These are phyloP conservation scores for Tachina lurida DNA, from an alignment of 2,888 invertebrate genomes.

Conservation along the genomic window DNA sequence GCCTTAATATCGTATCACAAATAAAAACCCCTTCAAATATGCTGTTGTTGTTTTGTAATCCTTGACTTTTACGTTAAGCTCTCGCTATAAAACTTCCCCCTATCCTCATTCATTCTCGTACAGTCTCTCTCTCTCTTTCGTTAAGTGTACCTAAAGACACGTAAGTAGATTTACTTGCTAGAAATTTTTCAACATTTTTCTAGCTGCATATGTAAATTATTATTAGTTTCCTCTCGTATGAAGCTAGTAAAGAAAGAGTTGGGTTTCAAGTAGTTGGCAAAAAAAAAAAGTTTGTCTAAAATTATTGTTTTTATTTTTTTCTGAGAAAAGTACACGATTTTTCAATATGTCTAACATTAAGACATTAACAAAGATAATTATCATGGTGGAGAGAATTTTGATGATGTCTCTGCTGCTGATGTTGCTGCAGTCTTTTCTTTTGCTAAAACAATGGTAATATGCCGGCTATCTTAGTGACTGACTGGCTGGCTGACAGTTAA, in stretches of 20 bases:
- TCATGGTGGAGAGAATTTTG: conserved; percentile 40
- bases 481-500: conserved; percentile 68
- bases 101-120: background rate
- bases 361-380: conserved; percentile 65
- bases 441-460: conserved; percentile 51
- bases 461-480: conserved; percentile 46
- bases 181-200: conserved; percentile 38
- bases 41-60: conserved; percentile 66
- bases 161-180: conserved; percentile 69
- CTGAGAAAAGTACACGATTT: conserved; percentile 56
- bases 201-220: conserved; percentile 58
- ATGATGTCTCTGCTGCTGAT: conserved; percentile 36
- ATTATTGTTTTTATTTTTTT: conserved; percentile 35
- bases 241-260: background rate
- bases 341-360: conserved; percentile 66
- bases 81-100: conserved; percentile 15
- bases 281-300: conserved; percentile 2
- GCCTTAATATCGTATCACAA: conserved; percentile 33
- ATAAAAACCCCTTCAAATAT: conserved; percentile 55
- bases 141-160: conserved; percentile 32
- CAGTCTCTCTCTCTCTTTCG: background rate
- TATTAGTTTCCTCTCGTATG: conserved; percentile 44
- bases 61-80: conserved; percentile 71
- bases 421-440: conserved; percentile 37
- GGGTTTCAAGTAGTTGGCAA: conserved; percentile 39